Conservation (phyloP, 2,113 vertebrate genomes). For the Bubalus kerabau region DNA sequence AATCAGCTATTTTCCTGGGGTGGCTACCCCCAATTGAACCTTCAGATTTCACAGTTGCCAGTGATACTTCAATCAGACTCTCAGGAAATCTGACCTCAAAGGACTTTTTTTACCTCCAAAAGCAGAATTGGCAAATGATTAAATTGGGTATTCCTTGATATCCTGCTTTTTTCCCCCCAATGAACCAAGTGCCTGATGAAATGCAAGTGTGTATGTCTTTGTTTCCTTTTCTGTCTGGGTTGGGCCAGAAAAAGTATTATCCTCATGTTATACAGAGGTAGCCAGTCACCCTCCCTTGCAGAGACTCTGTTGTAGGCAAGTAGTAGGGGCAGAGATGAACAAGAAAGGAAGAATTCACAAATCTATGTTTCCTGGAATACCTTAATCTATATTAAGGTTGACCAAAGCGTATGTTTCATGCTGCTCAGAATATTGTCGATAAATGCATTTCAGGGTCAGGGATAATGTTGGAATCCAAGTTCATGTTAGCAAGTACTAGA, state of each 20-base stretch:
- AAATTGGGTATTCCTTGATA: neutral
- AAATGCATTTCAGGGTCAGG: neutral
- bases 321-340: neutral
- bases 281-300: neutral
- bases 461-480: neutral
- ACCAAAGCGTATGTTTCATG: neutral
- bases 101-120: constrained; percentile 41
- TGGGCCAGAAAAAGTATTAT: neutral
- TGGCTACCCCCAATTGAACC: constrained; percentile 61
- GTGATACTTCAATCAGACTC: constrained; percentile 37
- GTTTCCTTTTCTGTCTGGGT: neutral
- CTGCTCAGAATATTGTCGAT: neutral
- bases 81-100: constrained; percentile 57
- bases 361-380: neutral
- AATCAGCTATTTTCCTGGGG: constrained; percentile 72
- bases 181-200: neutral
- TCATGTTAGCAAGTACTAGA: neutral
- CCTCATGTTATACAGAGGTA: neutral
- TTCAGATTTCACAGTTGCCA: constrained; percentile 56
- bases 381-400: neutral
- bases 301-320: neutral
- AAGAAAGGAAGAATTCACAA: neutral
- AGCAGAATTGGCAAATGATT: constrained; percentile 9
- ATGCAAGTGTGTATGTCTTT: neutral
- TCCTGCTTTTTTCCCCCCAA: neutral